Base-by-base conservation (phyloP, 2,113 vertebrate genomes). In the Candoia aspera region DNA sequence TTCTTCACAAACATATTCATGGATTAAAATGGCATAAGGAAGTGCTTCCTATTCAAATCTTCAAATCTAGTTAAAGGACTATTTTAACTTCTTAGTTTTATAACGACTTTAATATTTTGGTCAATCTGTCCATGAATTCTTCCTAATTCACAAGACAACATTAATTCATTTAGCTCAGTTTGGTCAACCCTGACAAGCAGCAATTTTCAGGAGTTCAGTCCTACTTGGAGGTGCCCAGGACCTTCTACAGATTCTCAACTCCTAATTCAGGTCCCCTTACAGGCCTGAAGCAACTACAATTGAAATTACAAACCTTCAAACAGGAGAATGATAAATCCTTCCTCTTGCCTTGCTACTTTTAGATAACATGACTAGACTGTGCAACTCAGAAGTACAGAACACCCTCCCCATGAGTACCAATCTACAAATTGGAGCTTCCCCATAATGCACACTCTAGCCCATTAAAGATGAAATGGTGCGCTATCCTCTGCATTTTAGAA, bases 401-500 rank as follows among this genome's bases (percentile, higher is more conserved):
- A 42, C 73, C 87, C n/a, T 68, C 87, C 84, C 93, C 88, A 94
- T 91, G 10, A 64, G 6, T 57, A 29, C 83, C 96, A 46, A 58
- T 91, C 42, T 64, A 94, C 92, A 93, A 88, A 37, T 85, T 91
- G 84, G 54, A 95, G 87, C n/a, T 95, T 17, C 49, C 94, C 55
- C 92, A 86, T 54, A 95, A 33, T 23, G 49, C 88, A 84, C 68
- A 94, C 46, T 92, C 42, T 93, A 87, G 94, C 26, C 49, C 91
- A 96, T 94, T 96, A 95, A 92, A 95, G 93, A 29, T 86, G 91
- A 95, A 96, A 94, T 92, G 62, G 8, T 23, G 42, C 79, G 91
- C 90, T 91, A 84, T 96, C 95, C 91, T 37, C 88, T 96, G 92
- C 96, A 95, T 96, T 95, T 94, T 95, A 97, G 90, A 91, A 60